These are phyloP conservation scores for Nudaria mundana DNA, from an alignment of 2,888 invertebrate genomes.

Conservation along the genomic window DNA sequence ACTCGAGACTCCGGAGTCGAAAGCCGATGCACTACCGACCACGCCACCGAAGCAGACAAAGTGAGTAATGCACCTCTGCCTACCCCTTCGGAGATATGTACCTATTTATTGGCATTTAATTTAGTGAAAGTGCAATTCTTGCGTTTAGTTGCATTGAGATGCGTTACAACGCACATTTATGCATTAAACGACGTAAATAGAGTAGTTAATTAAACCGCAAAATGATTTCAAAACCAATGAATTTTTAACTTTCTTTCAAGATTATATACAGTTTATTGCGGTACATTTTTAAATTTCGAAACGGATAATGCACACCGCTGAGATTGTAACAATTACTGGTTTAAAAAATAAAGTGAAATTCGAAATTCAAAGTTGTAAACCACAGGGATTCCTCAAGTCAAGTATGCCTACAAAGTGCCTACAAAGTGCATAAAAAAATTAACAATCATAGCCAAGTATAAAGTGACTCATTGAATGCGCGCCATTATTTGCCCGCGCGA, in stretches of 20 bases:
- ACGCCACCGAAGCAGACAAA: no score
- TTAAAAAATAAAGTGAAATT: no score
- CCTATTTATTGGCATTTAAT: no score
- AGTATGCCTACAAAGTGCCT: no score
- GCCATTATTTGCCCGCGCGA: conserved; percentile 51
- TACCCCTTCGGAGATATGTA: no score
- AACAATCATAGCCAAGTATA: conserved; percentile 26
- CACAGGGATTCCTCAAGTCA: no score
- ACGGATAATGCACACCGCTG: no score
- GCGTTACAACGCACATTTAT: background rate
- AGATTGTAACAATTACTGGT: no score
- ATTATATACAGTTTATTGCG: conserved; percentile 12
- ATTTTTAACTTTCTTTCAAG: conserved; percentile 22
- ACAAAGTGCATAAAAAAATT: conserved; percentile 14
- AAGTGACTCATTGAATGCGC: conserved; percentile 21
- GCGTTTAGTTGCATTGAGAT: background rate
- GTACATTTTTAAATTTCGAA: no score
- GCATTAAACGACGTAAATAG: conserved; percentile 1
- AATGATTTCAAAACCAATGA: background rate
- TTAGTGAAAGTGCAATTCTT: conserved; percentile 2
- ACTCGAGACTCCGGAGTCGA: no score
- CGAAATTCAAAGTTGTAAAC: background rate
- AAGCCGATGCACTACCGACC: no score
- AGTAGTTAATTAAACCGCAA: background rate
- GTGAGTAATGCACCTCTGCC: no score